Evolutionary conservation across 2,888 invertebrate genomes (phyloP), one percentile per base, ranked within the genome.

Genomic region (Villa cingulata): DNA sequence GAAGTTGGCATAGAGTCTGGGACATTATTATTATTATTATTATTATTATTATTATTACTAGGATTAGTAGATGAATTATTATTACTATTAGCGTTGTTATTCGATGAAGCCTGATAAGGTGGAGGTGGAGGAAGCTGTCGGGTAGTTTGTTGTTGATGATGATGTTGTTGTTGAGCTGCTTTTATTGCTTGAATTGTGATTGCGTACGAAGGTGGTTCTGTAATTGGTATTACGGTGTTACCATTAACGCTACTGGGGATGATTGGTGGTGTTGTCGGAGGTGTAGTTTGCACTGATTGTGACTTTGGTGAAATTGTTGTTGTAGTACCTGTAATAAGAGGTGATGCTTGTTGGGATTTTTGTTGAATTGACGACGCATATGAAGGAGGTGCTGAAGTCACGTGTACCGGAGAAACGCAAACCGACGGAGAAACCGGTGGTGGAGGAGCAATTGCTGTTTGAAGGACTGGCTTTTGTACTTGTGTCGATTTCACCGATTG

Each of bases 401-500:
- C 63, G 44, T 68, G 66, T 3, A 69, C 71, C 4, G 68, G 70
- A 1, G 69, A 68, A 34, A 65, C 67, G 48, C 69, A 66, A 6
- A 65, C 72, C 19, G 68, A 65, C 2, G 78, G 74, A 19, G 78
- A 74, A 46, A 78, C 77, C 3, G 86, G 86, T 15, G 86, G 80
- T 23, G 84, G 81, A 2, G 92, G 92, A n/a, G 89, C 92, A 43
- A 91, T 88, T 12, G 95, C 95, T 16, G 92, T 95, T 70, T 95
- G 95, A 54, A 94, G 72, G 27, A 92, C 82, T 0, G 95, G 95
- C 65, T 94, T 95, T 63, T 91, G 91, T 37, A 91, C 92, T 68
- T 92, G 91, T 17, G 91, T 91, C 71, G 91, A 91, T 66, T 90
- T 90, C 17, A 95, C 95, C 29, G 91, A 89, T 66, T 94, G 92